These are phyloP conservation scores for Aplodontia rufa DNA, from an alignment of 2,113 vertebrate genomes.

Conservation along the genomic window DNA sequence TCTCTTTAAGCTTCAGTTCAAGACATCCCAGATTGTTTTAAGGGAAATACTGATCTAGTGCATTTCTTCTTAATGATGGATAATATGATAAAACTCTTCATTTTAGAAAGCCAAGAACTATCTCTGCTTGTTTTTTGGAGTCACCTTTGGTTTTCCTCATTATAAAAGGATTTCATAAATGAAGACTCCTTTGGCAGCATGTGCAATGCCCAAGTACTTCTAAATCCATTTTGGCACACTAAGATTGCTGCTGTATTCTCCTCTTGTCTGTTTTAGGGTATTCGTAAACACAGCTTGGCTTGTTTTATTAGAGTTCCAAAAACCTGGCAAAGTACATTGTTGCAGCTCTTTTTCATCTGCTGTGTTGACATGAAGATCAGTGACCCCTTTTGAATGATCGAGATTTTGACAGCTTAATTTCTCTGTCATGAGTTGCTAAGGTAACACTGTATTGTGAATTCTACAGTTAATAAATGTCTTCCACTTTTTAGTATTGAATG, in stretches of 20 bases:
- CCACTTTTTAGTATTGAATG: constrained; percentile 64
- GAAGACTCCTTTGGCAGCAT: background rate
- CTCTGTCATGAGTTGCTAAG: constrained; percentile 72
- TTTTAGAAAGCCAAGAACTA: background rate
- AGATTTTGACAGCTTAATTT: constrained; percentile 78
- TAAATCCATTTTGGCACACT: constrained; percentile 50
- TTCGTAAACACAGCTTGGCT: constrained; percentile 73
- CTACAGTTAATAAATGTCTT: constrained; percentile 69
- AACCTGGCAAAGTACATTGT: constrained; percentile 68
- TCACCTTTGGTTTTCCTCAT: background rate
- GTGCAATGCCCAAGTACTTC: constrained; percentile 17
- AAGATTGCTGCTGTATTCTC: background rate
- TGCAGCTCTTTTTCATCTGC: constrained; percentile 76
- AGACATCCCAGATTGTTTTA: background rate
- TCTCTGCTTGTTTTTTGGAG: background rate
- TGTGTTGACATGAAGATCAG: constrained; percentile 59
- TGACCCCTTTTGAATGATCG: constrained; percentile 72
- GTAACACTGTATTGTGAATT: constrained; percentile 72
- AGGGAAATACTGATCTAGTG: background rate
- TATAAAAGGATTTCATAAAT: background rate
- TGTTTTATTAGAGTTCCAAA: constrained; percentile 76
- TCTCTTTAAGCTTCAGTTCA: background rate
- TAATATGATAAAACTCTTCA: background rate
- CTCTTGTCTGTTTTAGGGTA: constrained; percentile 55
- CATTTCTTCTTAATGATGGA: background rate